Evolutionary conservation across 2,113 vertebrate genomes (phyloP).

Genomic region (Xenotilapia longispinis): DNA sequence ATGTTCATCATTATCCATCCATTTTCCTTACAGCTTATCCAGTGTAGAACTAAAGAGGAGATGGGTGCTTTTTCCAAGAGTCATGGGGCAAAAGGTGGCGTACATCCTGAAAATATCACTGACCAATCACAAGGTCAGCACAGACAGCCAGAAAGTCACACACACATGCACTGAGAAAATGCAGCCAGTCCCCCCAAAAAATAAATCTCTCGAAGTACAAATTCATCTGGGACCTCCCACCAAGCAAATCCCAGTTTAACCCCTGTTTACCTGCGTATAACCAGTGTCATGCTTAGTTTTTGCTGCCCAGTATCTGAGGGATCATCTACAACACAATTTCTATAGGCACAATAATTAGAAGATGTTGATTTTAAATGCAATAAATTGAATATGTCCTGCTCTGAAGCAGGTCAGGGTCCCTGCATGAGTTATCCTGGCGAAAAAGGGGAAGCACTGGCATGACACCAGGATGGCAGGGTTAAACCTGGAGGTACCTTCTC

Average conservation of each 20-base stretch:
- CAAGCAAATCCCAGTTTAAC: background rate
- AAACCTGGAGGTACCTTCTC: background rate
- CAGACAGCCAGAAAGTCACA: background rate
- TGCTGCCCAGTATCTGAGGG: background rate
- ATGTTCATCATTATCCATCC: background rate
- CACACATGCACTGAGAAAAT: background rate
- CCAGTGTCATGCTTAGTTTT: background rate
- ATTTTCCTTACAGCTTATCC: background rate
- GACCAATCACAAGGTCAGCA: background rate
- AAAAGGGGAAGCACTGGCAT: background rate
- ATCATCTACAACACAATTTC: background rate
- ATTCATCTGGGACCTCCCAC: background rate
- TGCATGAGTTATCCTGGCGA: background rate
- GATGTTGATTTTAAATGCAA: background rate
- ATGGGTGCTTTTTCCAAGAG: background rate
- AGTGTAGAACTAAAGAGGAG: background rate
- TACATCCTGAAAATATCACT: background rate
- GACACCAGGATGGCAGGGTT: background rate
- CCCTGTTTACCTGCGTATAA: background rate
- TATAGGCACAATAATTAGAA: background rate
- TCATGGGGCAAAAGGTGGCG: background rate
- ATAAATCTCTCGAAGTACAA: background rate
- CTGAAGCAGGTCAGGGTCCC: background rate
- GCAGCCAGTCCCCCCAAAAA: background rate
- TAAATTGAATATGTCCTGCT: background rate